Evolutionary conservation across 2,888 invertebrate genomes (phyloP), one percentile per base, ranked within the genome.

Genomic region (Caenorhabditis imperialis): DNA sequence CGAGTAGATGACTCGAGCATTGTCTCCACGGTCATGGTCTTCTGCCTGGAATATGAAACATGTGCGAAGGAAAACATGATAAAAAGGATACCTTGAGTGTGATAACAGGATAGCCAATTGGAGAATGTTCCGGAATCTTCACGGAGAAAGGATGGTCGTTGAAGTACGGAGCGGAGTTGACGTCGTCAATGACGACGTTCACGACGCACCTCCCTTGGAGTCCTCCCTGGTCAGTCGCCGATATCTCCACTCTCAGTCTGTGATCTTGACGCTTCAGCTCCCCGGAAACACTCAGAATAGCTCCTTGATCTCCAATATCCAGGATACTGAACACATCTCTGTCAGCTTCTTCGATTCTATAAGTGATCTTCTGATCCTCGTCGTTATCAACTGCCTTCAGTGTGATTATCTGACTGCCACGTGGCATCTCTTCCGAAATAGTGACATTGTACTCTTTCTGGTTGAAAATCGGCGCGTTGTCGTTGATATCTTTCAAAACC

Each of bases 1-100:
- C 5, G 89, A 88, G 84, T 91, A 91, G 1, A 89, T 89, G 22
- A 91, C 89, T 75, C 91, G 88, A 0, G 96, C 96, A 90, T 98
- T 98, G 48, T 95, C 92, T 0, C 96, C 97, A 1, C 95, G 94
- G 89, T 98, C 98, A 70, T 93, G 93, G 88, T 98, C 98, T 0
- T 93, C 93, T 0, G 98, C 86, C 79, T 81, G 30, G 16, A 77
- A 53, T 27, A 20, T 2, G 18, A 37, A n/a, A 3, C 20, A 14
- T 22, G 42, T 38, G 18, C 8, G 16, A 38, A 23, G 22, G 12
- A 58, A 3, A 33, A 25, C 12, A 25, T 8, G 14, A 38, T 27
- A 30, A 12, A 12, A 37, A 12, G 23, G 20, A 22, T 58, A 78
- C 96, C 0, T 93, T 93, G 0, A 98, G 94, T 0, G 95, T 93